Evolutionary conservation across 2,888 invertebrate species (phyloP).

Genomic region (Acanthosepion lycidas): DNA sequence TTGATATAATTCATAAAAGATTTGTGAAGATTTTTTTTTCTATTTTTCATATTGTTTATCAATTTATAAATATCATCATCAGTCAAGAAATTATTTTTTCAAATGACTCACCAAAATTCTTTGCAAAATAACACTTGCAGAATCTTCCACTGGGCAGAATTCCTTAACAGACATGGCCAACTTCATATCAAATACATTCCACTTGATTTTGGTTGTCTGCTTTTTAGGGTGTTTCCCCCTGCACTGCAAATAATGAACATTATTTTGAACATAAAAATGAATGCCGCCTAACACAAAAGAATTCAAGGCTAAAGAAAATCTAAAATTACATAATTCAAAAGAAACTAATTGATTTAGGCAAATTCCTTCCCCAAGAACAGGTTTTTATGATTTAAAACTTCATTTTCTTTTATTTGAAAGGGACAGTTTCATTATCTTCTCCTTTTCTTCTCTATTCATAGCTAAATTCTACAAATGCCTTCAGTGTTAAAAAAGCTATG

Average conservation of each 20-base stretch:
- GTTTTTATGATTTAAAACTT: background rate
- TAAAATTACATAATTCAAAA: background rate
- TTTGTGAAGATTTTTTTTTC: background rate
- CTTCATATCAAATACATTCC: background rate
- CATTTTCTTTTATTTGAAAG: background rate
- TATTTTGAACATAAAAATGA: background rate
- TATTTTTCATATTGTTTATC: no score
- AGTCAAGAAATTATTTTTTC: background rate
- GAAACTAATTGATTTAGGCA: background rate
- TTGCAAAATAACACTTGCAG: background rate
- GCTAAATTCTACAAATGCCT: background rate
- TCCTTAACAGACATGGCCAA: background rate
- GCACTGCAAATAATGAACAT: background rate
- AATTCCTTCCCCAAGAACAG: background rate
- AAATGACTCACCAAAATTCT: slow-evolving; percentile 22
- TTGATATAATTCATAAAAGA: background rate
- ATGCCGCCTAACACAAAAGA: background rate
- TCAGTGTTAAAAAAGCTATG: background rate
- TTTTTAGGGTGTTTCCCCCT: background rate
- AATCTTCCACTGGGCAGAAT: background rate
- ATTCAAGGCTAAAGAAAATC: background rate
- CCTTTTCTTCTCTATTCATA: no score
- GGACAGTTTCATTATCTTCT: no score
- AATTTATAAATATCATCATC: no score
- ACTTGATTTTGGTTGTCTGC: background rate